phyloP scores from a whole-genome alignment of 1,140 invertebrate species.

The Papilio dardanus region DNA sequence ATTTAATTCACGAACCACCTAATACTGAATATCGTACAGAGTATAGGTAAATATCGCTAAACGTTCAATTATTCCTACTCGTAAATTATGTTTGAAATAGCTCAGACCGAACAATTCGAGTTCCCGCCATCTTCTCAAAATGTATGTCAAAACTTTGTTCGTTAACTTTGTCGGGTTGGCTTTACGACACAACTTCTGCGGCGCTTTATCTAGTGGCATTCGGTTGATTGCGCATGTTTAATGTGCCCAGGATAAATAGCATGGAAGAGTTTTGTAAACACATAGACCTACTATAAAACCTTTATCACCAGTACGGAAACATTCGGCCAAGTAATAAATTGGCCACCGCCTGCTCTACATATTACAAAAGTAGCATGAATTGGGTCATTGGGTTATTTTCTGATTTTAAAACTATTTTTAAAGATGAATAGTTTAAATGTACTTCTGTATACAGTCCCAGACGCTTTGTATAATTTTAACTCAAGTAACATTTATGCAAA shows the following conservation, averaged over 20 bases:
- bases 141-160: conserved; percentile 36
- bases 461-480: not conserved
- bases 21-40: not conserved
- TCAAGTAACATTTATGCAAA: not conserved
- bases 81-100: conserved; percentile 9
- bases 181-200: conserved; percentile 36
- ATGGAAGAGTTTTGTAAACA: conserved; percentile 9
- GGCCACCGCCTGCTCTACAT: not conserved
- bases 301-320: conserved; percentile 8
- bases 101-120: conserved; percentile 7
- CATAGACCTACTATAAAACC: not conserved
- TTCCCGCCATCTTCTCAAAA: conserved; percentile 13
- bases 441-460: not conserved
- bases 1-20: not conserved
- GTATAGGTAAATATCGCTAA: too few species aligned
- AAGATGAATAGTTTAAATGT: not conserved
- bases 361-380: not conserved
- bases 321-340: not conserved
- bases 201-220: conserved; percentile 26
- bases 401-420: not conserved
- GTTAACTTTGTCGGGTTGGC: conserved; percentile 26
- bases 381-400: conserved; percentile 9
- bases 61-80: not conserved
- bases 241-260: not conserved
- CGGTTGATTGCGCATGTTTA: conserved; percentile 26